Evolutionary conservation across 2,888 invertebrate species (phyloP).

Genomic region (Pristionchus mayeri): DNA sequence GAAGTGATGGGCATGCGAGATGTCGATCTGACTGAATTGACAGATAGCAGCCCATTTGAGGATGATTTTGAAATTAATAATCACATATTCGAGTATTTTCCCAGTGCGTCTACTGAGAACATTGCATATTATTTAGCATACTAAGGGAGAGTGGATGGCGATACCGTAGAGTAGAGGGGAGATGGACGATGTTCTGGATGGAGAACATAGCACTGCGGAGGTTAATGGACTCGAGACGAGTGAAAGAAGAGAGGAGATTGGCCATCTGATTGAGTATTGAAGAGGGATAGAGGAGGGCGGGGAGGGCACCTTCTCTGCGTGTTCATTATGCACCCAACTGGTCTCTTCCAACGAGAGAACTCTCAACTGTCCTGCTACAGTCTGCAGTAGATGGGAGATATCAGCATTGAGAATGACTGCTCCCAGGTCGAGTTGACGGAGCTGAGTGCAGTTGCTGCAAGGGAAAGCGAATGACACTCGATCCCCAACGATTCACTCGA

Average conservation of each 20-base stretch:
- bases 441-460: conserved; percentile 54
- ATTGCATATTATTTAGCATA: too few relatives aligned
- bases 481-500: neutral
- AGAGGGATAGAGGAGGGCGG: neutral
- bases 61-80: too few relatives aligned
- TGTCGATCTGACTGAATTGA: conserved; percentile 50
- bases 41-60: too few relatives aligned
- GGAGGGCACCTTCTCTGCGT: conserved; percentile 44
- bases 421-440: conserved; percentile 54
- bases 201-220: conserved; percentile 56
- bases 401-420: conserved; percentile 58
- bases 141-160: neutral
- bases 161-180: conserved; percentile 52
- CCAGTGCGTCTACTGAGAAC: too few relatives aligned
- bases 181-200: conserved; percentile 49
- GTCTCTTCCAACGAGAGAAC: conserved; percentile 59
- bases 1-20: conserved; percentile 53
- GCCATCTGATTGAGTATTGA: conserved; percentile 48
- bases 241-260: conserved; percentile 42
- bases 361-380: conserved; percentile 50
- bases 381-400: conserved; percentile 50
- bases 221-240: conserved; percentile 50
- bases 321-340: conserved; percentile 53
- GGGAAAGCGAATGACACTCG: neutral
- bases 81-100: too few relatives aligned